Evolutionary conservation across 2,797 vertebrate species (phyloP), one percentile per base, ranked within the genome.

Genomic region (Mionectes olivaceus): DNA sequence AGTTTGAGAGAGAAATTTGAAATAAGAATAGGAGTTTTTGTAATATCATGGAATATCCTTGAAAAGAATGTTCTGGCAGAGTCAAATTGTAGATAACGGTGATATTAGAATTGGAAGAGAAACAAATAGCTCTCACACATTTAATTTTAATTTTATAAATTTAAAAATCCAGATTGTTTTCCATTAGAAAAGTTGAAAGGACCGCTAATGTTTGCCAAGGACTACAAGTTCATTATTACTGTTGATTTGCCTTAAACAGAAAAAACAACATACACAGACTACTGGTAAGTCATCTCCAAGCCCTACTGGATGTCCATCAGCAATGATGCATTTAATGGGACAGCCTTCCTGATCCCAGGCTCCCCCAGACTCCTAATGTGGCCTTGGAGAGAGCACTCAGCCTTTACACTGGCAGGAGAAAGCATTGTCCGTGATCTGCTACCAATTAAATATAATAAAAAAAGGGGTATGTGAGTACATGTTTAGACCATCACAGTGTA

Each of bases 341-440:
- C 11, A 15, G 18, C 43, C 13, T 65, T 76, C 39, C 67, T 18
- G 11, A 13, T 52, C 33, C 46, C 32, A 83, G 50, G 18, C 24
- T 80, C 43, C 33, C 3, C 0, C 4, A 52, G 44, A 28, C 30
- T 90, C 33, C 25, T 69, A 24, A 39, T 0, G 0, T 56, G 5
- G 7, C 64, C 46, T 75, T 4, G 1, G 39, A 83, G 17, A 61
- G 23, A 50, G 11, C 1, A 1, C 13, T 87, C 3, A 0, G 25
- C 13, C 70, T 83, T 63, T 37, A 28, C n/a, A 56, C 37, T 4
- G 0, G 21, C 25, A 39, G 52, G 24, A 76, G 9, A 43, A 57
- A 94, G 14, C 3, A 53, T 22, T 19, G 15, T 59, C 24, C 1
- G 1, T 56, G 35, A 59, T 37, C 39, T 73, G n/a, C 32, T 89